These are phyloP conservation scores for Eremophila alpestris DNA, from an alignment of 2,797 vertebrate species.

Conservation along the genomic window DNA sequence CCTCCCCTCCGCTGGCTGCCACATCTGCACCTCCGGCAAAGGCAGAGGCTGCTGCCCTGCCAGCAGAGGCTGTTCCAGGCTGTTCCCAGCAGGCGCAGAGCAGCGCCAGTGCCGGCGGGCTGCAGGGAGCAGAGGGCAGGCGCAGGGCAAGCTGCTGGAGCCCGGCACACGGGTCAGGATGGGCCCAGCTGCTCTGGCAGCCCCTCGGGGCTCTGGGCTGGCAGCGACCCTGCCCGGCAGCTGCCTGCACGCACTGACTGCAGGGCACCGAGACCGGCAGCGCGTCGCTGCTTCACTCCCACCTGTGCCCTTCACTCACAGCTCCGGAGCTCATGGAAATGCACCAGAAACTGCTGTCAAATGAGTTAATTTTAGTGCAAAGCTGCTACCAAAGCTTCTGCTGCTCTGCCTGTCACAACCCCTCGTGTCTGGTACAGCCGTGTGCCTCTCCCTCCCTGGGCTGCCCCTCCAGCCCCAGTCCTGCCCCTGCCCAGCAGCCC, in stretches of 20 bases:
- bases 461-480: neutral
- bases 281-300: neutral
- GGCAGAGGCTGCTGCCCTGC: neutral
- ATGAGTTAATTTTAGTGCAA: conserved; percentile 31
- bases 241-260: neutral
- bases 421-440: neutral
- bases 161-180: fast-evolving
- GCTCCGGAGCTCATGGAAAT: neutral
- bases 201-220: neutral
- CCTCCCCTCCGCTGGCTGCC: fast-evolving
- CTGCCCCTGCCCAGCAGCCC: neutral
- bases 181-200: neutral
- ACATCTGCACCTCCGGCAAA: neutral
- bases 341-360: conserved; percentile 6
- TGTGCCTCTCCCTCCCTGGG: fast-evolving
- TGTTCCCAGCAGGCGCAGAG: neutral
- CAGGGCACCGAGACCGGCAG: fast-evolving
- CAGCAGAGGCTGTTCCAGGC: fast-evolving
- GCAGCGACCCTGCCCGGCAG: no score
- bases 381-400: neutral
- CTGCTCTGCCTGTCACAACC: neutral
- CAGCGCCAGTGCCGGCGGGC: fast-evolving
- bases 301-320: neutral
- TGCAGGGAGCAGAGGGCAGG: neutral
- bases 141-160: fast-evolving